phyloP scores from a whole-genome alignment of 2,113 vertebrate genomes.

The Aramus guarauna region DNA sequence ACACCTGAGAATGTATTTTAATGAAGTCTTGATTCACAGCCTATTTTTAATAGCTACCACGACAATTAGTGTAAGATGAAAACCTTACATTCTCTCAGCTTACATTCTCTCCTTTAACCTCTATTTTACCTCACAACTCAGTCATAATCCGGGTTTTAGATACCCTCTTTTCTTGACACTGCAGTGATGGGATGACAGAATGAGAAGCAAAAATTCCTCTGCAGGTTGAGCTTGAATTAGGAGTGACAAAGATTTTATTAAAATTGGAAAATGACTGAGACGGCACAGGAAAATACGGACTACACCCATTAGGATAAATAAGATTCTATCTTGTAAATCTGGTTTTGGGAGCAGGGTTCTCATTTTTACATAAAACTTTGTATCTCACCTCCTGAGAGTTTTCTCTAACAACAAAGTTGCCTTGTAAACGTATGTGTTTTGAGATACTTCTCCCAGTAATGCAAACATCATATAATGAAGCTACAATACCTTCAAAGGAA shows the following conservation, averaged over 20 bases:
- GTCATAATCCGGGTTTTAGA: neutral
- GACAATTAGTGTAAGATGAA: neutral
- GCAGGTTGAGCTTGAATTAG: neutral
- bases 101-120: neutral
- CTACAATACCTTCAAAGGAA: constrained; percentile 21
- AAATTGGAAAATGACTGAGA: neutral
- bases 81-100: neutral
- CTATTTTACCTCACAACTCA: neutral
- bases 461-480: neutral
- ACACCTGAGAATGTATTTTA: neutral
- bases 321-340: neutral
- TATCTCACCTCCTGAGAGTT: neutral
- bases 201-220: neutral
- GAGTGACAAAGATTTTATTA: neutral
- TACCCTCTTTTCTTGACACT: neutral
- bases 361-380: neutral
- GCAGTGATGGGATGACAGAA: neutral
- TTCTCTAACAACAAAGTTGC: neutral
- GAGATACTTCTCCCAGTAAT: neutral
- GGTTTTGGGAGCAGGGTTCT: neutral
- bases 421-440: neutral
- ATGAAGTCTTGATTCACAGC: neutral
- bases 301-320: rapidly evolving
- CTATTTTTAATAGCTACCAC: neutral
- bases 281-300: neutral